Evolutionary conservation across 2,888 invertebrate species (phyloP), one percentile per base, ranked within the genome.

Genomic region (Stegophylla sp.): DNA sequence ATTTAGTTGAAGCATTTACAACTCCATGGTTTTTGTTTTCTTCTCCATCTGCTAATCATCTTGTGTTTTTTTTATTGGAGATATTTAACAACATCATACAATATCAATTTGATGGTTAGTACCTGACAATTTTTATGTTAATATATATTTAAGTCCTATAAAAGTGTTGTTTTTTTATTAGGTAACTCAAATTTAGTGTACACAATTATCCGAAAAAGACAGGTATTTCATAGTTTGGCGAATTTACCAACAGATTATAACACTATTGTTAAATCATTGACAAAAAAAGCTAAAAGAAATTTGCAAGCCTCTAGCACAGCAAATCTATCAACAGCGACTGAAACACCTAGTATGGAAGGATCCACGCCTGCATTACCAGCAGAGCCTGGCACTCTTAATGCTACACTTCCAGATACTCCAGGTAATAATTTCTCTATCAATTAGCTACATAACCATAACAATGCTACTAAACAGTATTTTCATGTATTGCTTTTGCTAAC

Each of bases 1-100:
- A 99, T 88, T 89, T 99, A 69, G 88, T 99, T 82, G 98, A 99
- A 88, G 98, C 98, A 41, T 99, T 99, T 88, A 96, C 97, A 87
- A 98, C 98, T 0, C 98, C 98, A 0, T 99, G 99, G 98, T 99
- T 99, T 89, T 89, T 99, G 85, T 96, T 97, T 87, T 96, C 97
- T 5, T 93, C 95, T 64, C 94, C 97, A 1, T 95, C 95, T 56
- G 98, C 99, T 87, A 98, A 99, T 87, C 98, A 99, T 87, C 90
- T 99, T 83, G 97, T 99, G 13, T 99, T 99, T 89, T 98, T 99
- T 88, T 89, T 99, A 71, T 89, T 99, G 74, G 99, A 99, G 89
- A 97, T 98, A 86, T 99, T 99, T 88, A 99, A 99, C 88, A 99
- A 99, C 87, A 98, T 99, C 85, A 99, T 99, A 84, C 99, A 99